phyloP scores from a whole-genome alignment of 2,113 vertebrate species.

The Dissostichus mawsoni region DNA sequence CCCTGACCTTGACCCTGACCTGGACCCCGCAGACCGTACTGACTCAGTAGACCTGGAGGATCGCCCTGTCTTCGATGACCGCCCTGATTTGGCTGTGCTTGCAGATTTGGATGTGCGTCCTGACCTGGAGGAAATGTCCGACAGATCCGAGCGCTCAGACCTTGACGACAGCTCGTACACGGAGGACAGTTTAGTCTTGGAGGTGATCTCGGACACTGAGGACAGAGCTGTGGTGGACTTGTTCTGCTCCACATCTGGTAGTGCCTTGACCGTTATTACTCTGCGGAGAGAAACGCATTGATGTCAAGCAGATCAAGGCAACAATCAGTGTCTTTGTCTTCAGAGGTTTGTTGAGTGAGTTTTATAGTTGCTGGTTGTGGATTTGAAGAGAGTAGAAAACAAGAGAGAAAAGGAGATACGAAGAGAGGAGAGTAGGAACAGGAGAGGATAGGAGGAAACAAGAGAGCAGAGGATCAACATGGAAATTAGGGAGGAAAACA shows the following conservation, averaged over 20 bases:
- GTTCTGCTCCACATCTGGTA: conserved; percentile 53
- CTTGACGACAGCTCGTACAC: conserved; percentile 68
- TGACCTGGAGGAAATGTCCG: conserved; percentile 57
- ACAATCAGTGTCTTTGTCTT: no score
- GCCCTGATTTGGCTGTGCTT: background rate
- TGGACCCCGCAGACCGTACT: background rate
- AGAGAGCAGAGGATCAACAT: no score
- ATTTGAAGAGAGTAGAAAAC: no score
- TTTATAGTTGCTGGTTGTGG: no score
- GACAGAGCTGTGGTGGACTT: conserved; percentile 56
- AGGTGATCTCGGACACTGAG: conserved; percentile 56
- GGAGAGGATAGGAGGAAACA: no score
- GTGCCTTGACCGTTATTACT: conserved; percentile 11
- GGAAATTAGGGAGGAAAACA: no score
- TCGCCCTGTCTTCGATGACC: background rate
- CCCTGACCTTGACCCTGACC: conserved; percentile 10
- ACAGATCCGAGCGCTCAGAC: conserved; percentile 53
- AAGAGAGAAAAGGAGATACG: no score
- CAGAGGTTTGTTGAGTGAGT: no score
- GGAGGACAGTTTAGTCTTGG: conserved; percentile 71
- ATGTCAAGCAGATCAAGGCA: background rate
- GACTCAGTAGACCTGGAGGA: background rate
- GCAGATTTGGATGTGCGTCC: conserved; percentile 25
- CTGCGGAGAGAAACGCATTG: conserved; percentile 42
- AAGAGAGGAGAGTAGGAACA: no score